Evolutionary conservation across 2,888 invertebrate species (phyloP).

Genomic region (Steromphala cineraria): DNA sequence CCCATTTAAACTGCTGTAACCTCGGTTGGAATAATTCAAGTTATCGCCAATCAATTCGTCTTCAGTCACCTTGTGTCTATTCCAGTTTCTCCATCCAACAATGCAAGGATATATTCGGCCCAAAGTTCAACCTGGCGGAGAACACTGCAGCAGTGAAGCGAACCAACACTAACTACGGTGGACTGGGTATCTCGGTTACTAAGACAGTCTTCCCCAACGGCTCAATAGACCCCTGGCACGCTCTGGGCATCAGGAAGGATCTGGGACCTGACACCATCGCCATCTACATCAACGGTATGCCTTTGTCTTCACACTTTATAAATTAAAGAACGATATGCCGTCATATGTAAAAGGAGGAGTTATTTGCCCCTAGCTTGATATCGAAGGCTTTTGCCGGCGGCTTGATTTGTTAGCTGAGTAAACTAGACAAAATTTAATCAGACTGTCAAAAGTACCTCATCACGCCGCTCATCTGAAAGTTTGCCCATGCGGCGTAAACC

Average conservation of each 20-base stretch:
- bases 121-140: constrained; percentile 79
- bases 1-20: no score
- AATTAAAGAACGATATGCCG: no score
- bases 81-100: constrained; percentile 83
- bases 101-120: constrained; percentile 89
- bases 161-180: constrained; percentile 87
- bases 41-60: no score
- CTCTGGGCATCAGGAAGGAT: constrained; percentile 75
- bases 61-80: constrained; percentile 12
- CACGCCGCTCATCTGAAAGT: no score
- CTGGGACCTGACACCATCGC: constrained; percentile 71
- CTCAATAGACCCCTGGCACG: constrained; percentile 84
- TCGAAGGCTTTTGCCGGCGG: no score
- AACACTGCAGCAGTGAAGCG: constrained; percentile 81
- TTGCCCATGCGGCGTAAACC: no score
- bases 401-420: no score
- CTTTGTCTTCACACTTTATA: neutral
- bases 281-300: constrained; percentile 75
- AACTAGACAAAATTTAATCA: no score
- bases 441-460: no score
- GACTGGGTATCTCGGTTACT: constrained; percentile 81
- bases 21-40: no score
- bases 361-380: no score
- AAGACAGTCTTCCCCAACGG: constrained; percentile 92
- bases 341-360: no score